Evolutionary conservation across 2,113 vertebrate species (phyloP).

Genomic region (Manacus vitellinus): DNA sequence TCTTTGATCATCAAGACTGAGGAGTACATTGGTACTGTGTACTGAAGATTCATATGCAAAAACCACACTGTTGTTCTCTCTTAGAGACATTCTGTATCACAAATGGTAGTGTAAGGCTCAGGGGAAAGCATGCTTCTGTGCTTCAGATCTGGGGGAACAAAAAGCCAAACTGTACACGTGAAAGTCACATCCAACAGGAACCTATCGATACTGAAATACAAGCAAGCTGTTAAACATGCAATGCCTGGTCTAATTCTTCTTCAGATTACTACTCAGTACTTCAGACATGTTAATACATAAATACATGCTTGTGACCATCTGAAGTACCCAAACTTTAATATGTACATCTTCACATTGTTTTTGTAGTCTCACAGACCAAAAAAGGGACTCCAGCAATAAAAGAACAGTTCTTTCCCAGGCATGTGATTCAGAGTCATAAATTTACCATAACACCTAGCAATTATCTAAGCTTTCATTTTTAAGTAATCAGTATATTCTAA

Average conservation of each 20-base stretch:
- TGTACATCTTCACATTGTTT: background rate
- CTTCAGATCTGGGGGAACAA: constrained; percentile 54
- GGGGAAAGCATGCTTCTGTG: constrained; percentile 76
- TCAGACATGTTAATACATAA: background rate
- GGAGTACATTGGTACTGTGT: constrained; percentile 76
- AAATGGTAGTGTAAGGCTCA: constrained; percentile 17
- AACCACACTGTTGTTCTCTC: constrained; percentile 70
- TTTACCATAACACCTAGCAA: background rate
- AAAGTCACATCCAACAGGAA: background rate
- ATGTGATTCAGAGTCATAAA: background rate
- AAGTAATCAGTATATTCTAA: background rate
- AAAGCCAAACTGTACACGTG: background rate
- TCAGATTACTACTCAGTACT: background rate
- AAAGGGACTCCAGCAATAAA: background rate
- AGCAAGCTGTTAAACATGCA: background rate
- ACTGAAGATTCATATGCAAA: constrained; percentile 82
- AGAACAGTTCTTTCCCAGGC: background rate
- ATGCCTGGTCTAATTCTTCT: background rate
- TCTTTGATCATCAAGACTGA: constrained; percentile 78
- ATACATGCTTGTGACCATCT: background rate
- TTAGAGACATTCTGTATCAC: constrained; percentile 78
- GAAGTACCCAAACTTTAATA: background rate
- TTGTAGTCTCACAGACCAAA: background rate
- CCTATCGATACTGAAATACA: background rate
- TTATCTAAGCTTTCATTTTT: background rate